Evolutionary conservation across 1,140 invertebrate genomes (phyloP), one percentile per base, ranked within the genome.

Genomic region (Aphelinus atriplicis): DNA sequence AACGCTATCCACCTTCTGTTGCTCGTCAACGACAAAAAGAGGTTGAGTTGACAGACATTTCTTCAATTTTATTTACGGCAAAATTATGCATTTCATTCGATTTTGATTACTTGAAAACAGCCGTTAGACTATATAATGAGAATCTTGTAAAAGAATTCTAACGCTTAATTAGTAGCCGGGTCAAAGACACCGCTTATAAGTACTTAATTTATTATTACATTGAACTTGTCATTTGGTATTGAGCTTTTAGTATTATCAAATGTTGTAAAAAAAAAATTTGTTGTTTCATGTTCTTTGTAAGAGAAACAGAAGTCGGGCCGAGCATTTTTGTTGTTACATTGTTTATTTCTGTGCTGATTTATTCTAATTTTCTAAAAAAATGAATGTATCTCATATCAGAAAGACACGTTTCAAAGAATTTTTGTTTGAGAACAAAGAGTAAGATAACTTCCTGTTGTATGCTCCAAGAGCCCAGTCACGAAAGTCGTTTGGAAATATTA

Each of bases 1-100:
- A 80, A 80, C 63, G 62, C 73, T 78, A 72, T 80, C 71, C 69
- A 68, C 74, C 69, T 68, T 69, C 78, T 84, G 83, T 86, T 87
- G 51, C 26, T 26, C 26, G 26, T 26, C 26, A 26, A 26, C 26
- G 26, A 26, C 26, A 26, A 26, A 26, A 26, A 26, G 26, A 26
- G 26, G 26, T 26, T 26, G 26, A 26, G 26, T 26, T 26, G 26
- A 26, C 42, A 66, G 69, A 61, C 5, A 48, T 73, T 48, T 72
- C 3, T 69, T 75, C 56, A 75, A 64, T 51, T 64, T 58, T 69
- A 48, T 60, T 66, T 3, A 43, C 66, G 71, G 55, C n/a, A 67
- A 26, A 26, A 26, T 26, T 26, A 26, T 26, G 26, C 26, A 26
- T 26, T 26, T 26, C 26, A 26, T 26, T 26, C 26, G 26, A 26